phyloP scores from a whole-genome alignment of 2,113 vertebrate genomes.

The Mola mola region DNA sequence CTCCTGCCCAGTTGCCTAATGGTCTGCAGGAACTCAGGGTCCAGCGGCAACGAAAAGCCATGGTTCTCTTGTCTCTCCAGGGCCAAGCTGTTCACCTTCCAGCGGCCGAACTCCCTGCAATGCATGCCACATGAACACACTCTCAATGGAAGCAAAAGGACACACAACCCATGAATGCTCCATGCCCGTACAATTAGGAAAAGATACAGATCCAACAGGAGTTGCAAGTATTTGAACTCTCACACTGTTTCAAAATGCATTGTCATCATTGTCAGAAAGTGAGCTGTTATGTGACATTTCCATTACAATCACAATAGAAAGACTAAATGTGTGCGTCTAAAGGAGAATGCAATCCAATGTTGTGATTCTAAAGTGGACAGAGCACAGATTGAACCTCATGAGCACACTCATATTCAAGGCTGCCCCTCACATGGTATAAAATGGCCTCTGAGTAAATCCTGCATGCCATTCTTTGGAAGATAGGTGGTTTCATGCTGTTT shows the following conservation, averaged over 20 bases:
- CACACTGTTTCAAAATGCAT: conserved; percentile 29
- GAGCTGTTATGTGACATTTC: conserved; percentile 3
- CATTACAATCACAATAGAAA: conserved; percentile 11
- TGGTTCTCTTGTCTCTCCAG: conserved; percentile 85
- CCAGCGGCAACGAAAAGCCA: conserved; percentile 83
- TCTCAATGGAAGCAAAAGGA: conserved; percentile 24
- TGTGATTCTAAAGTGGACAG: conserved; percentile 17
- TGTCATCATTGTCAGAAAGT: conserved; percentile 30
- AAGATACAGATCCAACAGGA: background rate
- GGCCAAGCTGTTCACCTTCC: conserved; percentile 87
- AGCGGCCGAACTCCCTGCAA: conserved; percentile 87
- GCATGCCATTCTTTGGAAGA: conserved; percentile 45
- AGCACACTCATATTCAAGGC: conserved; percentile 42
- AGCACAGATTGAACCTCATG: conserved; percentile 25
- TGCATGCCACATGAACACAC: conserved; percentile 14
- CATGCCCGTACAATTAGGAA: too few species aligned
- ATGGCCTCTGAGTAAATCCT: conserved; percentile 53
- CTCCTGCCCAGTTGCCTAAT: conserved; percentile 85
- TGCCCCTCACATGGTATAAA: conserved; percentile 48
- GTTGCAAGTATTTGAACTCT: background rate
- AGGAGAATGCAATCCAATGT: background rate
- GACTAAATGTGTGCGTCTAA: background rate
- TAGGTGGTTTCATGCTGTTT: conserved; percentile 59
- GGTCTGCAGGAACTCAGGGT: conserved; percentile 85
- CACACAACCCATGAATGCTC: conserved; percentile 20